Evolutionary conservation across 2,797 vertebrate genomes (phyloP), one percentile per base, ranked within the genome.

Genomic region (Petrocephalus schoutedeni): DNA sequence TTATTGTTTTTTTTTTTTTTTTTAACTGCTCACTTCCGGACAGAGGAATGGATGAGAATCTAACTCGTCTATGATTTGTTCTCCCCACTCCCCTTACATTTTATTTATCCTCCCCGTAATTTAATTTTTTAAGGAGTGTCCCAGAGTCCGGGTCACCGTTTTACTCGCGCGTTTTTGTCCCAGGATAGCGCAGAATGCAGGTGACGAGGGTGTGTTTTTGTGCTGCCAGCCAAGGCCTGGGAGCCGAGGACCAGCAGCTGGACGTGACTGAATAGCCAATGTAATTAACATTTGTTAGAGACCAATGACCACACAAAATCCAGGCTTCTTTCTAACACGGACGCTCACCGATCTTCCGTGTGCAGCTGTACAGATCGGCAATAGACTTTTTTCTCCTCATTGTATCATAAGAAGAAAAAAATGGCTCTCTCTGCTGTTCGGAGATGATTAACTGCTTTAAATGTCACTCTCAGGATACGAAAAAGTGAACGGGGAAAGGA

Each of bases 401-500:
- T 98, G 97, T 99, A 98, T 97, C 97, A 98, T 98, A 98, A 96
- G 94, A 94, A 57, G 94, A 95, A 91, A 93, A 51, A 93, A 93
- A 93, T 41, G 95, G 94, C 95, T 95, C 95, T 95, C 97, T 97
- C 97, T 93, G 95, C 96, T 98, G 96, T 98, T 95, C 96, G 97
- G 97, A 97, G 97, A 94, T 94, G 94, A 97, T 97, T 98, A 97
- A 96, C 95, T 95, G 95, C 96, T 97, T 94, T 97, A 0, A 91
- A 93, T 98, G 97, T 97, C 97, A 97, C 97, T 98, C 98, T 99
- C 98, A 99, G 98, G 98, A 99, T 98, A 98, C 96, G 96, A 95
- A 71, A 94, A 95, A 94, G 95, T 19, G 7, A 85, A 49, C 56
- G 6, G 61, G 10, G 87, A 14, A 51, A 41, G 41, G 77, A 64